Conservation (phyloP, 2,888 invertebrate genomes). For the Nomada hirtipes region DNA sequence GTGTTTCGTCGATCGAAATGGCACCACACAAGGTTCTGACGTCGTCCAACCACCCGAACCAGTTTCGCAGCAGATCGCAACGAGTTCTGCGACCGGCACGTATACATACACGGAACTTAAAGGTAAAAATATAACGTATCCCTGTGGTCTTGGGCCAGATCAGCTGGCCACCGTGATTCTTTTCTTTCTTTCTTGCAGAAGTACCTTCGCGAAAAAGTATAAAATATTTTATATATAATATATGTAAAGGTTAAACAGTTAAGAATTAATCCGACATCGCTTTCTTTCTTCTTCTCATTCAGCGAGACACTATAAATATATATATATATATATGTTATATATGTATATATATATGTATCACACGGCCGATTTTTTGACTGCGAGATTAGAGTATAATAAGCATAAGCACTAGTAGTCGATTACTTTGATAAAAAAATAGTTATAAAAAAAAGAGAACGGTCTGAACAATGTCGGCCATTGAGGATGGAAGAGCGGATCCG, state of each 20-base stretch:
- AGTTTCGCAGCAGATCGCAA: constrained; percentile 67
- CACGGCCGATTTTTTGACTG: constrained; percentile 81
- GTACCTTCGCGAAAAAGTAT: constrained; percentile 52
- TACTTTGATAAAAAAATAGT: constrained; percentile 56
- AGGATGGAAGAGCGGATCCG: constrained; percentile 42
- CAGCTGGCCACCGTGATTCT: constrained; percentile 41
- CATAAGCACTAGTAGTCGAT: constrained; percentile 70
- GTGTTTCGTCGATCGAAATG: constrained; percentile 70
- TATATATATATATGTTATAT: constrained; percentile 54
- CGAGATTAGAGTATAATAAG: constrained; percentile 75
- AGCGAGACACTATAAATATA: constrained; percentile 51
- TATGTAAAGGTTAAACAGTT: constrained; percentile 54
- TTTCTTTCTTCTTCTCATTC: constrained; percentile 15
- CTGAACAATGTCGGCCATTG: constrained; percentile 45
- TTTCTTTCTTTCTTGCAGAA: constrained; percentile 19
- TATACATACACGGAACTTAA: constrained; percentile 61
- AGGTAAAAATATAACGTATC: constrained; percentile 53
- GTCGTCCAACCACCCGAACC: constrained; percentile 68
- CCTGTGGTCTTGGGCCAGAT: constrained; percentile 63
- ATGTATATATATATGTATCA: constrained; percentile 60
- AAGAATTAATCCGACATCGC: constrained; percentile 62
- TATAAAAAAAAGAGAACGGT: constrained; percentile 24
- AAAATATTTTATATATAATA: constrained; percentile 47
- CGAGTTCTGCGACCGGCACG: constrained; percentile 59
- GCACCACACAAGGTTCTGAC: constrained; percentile 70